Base-by-base conservation (phyloP, 2,888 invertebrate genomes). In the Venustoraphidia nigricollis region DNA sequence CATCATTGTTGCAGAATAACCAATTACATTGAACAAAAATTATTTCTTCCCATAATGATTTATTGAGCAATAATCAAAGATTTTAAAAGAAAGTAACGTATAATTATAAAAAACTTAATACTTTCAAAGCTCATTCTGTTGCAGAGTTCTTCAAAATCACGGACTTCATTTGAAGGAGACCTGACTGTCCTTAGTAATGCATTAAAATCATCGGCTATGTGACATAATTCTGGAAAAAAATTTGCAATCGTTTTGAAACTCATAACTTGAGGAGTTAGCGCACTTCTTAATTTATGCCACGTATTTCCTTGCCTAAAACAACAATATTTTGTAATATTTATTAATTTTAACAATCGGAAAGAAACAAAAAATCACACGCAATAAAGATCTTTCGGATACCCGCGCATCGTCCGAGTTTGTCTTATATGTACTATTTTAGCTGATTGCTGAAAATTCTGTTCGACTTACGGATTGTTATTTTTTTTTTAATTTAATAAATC, bases 81-180 rank as follows among this genome's bases (percentile, higher is more conserved):
- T 10, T 38, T 44, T 13, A 13, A 34, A 38, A 27, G 34, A 11
- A 27, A 14, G 8, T 9, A 45, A 44, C 9, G 10, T 37, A 35
- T 10, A 34, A 36, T 11, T 43, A 47, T 36, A 34, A 41, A 14
- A 53, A 36, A 35, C 9, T 34, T 27, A 37, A 71, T 63, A 80
- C 81, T 79, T 71, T 91, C 91, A 43, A 90, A 70, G 2, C 87
- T 88, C 70, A 89, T 77, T 52, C 82, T 72, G 60, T 84, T 83
- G 2, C 85, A 79, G 45, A 85, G 70, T 53, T 83, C 79, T 54
- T 87, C 83, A 60, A 90, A 81, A 48, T 75, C 72, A 1, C 63
- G 55, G 1, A 84, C 73, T 10, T 64, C 62, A 39, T 77, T 71
- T 13, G 70, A 64, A 17, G 66, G 59, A 44, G 63, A 56, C 14